Evolutionary conservation across 2,888 invertebrate species (phyloP).

Genomic region (Acrocyrtus sp.): DNA sequence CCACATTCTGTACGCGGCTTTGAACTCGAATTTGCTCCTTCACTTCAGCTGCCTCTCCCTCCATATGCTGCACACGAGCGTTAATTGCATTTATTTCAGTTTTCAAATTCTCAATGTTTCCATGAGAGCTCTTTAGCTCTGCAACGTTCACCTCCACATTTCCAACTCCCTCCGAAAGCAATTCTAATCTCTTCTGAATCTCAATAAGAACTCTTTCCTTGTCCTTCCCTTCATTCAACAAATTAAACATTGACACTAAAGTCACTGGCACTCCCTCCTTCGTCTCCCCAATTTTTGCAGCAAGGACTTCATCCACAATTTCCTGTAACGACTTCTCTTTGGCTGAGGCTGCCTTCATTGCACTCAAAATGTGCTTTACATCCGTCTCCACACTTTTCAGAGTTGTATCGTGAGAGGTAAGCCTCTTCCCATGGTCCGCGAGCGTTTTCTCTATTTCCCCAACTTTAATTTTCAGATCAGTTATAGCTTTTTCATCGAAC

Average conservation of each 20-base stretch:
- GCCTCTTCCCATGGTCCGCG: neutral
- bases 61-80: neutral
- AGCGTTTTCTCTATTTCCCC: conserved; percentile 1
- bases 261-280: conserved; percentile 31
- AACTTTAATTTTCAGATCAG: conserved; percentile 19
- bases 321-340: conserved; percentile 46
- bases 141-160: neutral
- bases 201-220: conserved; percentile 10
- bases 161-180: conserved; percentile 1
- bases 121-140: neutral
- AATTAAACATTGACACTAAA: conserved; percentile 21
- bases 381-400: conserved; percentile 5
- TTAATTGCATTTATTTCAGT: neutral
- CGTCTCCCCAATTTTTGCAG: conserved; percentile 28
- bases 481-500: conserved; percentile 1
- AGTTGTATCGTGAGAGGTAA: conserved; percentile 10
- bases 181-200: conserved; percentile 20
- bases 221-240: conserved; percentile 12
- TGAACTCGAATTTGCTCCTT: neutral
- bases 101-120: neutral
- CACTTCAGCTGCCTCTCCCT: no score
- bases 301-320: conserved; percentile 39
- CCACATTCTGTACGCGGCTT: neutral
- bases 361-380: conserved; percentile 3
- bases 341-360: conserved; percentile 46